Conservation (phyloP, 2,113 vertebrate genomes). For the Pygoscelis antarcticus region DNA sequence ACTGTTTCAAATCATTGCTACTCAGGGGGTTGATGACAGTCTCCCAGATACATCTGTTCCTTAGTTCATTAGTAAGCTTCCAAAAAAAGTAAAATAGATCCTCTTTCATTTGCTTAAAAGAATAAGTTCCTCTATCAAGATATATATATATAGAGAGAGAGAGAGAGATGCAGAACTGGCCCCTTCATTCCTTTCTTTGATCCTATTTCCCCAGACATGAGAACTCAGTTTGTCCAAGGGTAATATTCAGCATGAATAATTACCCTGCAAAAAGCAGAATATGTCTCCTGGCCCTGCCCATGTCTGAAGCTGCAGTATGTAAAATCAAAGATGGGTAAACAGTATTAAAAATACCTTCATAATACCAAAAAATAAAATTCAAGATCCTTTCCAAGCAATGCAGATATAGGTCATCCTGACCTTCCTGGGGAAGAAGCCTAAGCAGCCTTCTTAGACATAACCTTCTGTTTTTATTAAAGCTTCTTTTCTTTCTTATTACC, state of each 20-base stretch:
- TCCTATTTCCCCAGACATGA: not conserved
- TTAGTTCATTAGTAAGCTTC: conserved; percentile 65
- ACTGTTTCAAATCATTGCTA: conserved; percentile 72
- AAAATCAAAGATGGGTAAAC: not conserved
- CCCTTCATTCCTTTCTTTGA: not conserved
- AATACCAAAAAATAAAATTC: not conserved
- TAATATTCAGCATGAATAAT: not conserved
- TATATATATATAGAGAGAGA: not conserved
- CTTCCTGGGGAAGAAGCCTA: not conserved
- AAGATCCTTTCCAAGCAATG: not conserved
- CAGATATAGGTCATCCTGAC: not conserved
- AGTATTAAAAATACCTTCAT: not conserved
- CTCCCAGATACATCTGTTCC: conserved; percentile 56
- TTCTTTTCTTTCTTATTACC: not conserved
- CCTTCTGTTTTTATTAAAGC: not conserved
- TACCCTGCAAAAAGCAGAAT: not conserved
- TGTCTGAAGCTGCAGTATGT: not conserved
- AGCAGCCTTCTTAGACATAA: not conserved
- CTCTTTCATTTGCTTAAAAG: conserved; percentile 14
- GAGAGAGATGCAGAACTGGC: not conserved
- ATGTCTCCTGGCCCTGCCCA: not conserved
- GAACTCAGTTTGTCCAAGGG: not conserved
- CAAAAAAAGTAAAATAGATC: conserved; percentile 45
- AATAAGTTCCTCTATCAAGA: not conserved
- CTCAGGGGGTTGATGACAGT: conserved; percentile 80